phyloP scores from a whole-genome alignment of 2,113 vertebrate species.

The Carassius carassius region DNA sequence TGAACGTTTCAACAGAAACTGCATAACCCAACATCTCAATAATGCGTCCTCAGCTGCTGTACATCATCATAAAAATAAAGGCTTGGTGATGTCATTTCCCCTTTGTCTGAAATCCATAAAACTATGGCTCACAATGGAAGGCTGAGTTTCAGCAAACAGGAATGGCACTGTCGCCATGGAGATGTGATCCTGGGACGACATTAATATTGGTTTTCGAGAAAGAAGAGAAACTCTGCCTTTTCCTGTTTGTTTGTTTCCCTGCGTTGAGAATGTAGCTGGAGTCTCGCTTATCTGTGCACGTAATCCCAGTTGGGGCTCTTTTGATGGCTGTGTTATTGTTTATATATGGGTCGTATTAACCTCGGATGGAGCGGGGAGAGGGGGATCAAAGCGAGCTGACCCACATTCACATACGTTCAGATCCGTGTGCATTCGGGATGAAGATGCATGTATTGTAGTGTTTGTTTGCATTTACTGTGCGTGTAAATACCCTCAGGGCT shows the following conservation, averaged over 20 bases:
- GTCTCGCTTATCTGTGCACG: constrained; percentile 7
- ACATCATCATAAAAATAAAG: constrained; percentile 2
- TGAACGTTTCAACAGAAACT: constrained; percentile 25
- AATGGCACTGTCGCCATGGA: constrained; percentile 48
- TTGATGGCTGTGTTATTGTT: constrained; percentile 44
- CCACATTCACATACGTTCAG: constrained; percentile 54
- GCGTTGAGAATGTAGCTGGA: not conserved
- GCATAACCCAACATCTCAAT: constrained; percentile 8
- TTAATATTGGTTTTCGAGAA: not conserved
- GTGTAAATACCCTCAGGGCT: constrained; percentile 57
- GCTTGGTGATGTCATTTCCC: not conserved
- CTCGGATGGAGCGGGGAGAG: not conserved
- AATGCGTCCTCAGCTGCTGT: not conserved
- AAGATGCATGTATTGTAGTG: constrained; percentile 25
- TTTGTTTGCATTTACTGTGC: constrained; percentile 51
- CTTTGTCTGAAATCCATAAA: constrained; percentile 34
- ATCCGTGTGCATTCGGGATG: constrained; percentile 42
- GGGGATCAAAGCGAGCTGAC: constrained; percentile 56
- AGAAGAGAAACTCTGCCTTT: constrained; percentile 29
- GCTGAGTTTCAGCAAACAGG: not conserved
- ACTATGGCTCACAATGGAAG: constrained; percentile 14
- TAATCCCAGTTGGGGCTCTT: constrained; percentile 17
- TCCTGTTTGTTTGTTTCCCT: constrained; percentile 2
- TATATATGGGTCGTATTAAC: constrained; percentile 51
- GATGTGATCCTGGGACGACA: constrained; percentile 33